Conservation (phyloP, 2,888 invertebrate species). For the Iselma pallidipennis region DNA sequence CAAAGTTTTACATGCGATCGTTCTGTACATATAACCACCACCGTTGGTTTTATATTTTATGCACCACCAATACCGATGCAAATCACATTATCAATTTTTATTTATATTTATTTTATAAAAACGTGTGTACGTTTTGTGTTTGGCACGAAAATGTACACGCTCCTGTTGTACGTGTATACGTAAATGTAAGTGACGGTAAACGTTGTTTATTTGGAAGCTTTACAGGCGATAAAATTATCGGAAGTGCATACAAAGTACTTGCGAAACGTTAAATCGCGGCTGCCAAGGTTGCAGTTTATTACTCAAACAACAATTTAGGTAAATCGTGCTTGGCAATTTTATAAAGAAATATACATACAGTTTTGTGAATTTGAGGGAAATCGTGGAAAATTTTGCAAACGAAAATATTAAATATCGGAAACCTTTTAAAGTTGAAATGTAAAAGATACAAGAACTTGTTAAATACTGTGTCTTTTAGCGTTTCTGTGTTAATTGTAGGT, state of each 20-base stretch:
- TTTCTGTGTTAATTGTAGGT: background rate
- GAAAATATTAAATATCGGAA: too few species aligned
- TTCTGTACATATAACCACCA: background rate
- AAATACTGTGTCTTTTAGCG: too few species aligned
- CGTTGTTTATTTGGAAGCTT: slow-evolving; percentile 24
- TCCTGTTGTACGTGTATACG: slow-evolving; percentile 8
- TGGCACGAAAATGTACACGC: slow-evolving; percentile 8
- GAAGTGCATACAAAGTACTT: slow-evolving; percentile 26
- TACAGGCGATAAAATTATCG: slow-evolving; percentile 23
- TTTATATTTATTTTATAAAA: background rate
- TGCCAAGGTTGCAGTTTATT: slow-evolving; percentile 5
- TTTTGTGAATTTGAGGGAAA: too few species aligned
- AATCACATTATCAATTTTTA: slow-evolving; percentile 5
- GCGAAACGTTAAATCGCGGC: slow-evolving; percentile 17
- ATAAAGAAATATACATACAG: too few species aligned
- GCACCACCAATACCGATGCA: slow-evolving; percentile 9
- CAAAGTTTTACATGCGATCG: slow-evolving; percentile 9
- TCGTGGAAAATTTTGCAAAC: too few species aligned
- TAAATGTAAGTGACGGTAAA: background rate
- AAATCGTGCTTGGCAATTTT: background rate
- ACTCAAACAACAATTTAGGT: background rate
- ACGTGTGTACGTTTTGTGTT: background rate
- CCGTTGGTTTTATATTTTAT: slow-evolving; percentile 6
- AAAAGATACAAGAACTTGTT: too few species aligned
- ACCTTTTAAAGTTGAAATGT: too few species aligned